phyloP scores from a whole-genome alignment of 2,113 vertebrate genomes.

The Oceanites oceanicus region DNA sequence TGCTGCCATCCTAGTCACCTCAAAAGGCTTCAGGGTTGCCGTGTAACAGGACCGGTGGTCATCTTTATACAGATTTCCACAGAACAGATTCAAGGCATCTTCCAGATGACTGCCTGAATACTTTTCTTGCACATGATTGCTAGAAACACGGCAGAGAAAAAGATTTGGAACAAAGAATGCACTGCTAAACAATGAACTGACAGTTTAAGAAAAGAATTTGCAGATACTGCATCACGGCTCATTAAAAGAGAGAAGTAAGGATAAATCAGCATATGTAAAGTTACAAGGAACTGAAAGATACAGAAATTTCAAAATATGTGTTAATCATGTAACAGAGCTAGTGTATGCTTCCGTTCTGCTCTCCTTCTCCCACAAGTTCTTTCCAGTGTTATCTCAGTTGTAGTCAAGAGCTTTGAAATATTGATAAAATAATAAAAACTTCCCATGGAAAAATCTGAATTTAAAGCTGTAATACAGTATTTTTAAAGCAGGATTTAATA shows the following conservation, averaged over 20 bases:
- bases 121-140: background rate
- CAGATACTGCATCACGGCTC: background rate
- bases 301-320: background rate
- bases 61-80: background rate
- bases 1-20: background rate
- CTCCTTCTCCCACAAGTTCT: background rate
- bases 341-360: background rate
- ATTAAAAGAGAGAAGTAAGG: background rate
- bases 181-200: background rate
- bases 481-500: background rate
- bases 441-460: background rate
- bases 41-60: fast-evolving
- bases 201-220: background rate
- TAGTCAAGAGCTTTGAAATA: background rate
- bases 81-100: background rate
- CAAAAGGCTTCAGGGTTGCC: background rate
- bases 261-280: background rate
- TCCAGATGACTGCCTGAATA: background rate
- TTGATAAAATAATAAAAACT: background rate
- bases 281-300: background rate
- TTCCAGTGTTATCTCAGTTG: background rate
- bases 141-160: background rate
- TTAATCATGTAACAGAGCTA: background rate
- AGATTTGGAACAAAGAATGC: background rate
- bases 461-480: background rate